These are phyloP conservation scores for Xylophagus ater DNA, from an alignment of 2,888 invertebrate genomes.

Conservation along the genomic window DNA sequence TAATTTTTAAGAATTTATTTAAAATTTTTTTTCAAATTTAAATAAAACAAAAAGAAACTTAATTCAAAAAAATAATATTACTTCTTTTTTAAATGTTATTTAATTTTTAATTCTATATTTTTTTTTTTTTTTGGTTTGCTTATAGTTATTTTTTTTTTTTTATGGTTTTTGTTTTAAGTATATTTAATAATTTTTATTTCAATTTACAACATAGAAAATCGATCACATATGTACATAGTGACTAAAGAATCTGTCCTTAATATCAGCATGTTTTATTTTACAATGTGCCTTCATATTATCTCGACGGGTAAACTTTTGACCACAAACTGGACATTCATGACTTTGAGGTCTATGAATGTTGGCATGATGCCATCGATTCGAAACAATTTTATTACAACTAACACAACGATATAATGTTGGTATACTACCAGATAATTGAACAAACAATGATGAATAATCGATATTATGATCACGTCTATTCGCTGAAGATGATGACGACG, in stretches of 20 bases:
- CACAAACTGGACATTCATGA: slow-evolving; percentile 48
- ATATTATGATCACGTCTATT: slow-evolving; percentile 40
- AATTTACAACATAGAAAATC: slow-evolving; percentile 35
- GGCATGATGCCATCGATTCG: slow-evolving; percentile 52
- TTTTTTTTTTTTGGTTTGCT: slow-evolving; percentile 9
- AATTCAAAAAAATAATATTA: neutral
- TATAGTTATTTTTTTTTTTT: slow-evolving; percentile 9
- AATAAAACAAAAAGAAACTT: slow-evolving; percentile 1
- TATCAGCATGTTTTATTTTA: slow-evolving; percentile 46
- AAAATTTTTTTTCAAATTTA: neutral
- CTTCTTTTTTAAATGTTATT: slow-evolving; percentile 2
- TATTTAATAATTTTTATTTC: slow-evolving; percentile 17
- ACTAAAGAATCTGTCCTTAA: slow-evolving; percentile 40
- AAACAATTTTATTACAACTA: slow-evolving; percentile 50
- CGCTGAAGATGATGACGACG: slow-evolving; percentile 30
- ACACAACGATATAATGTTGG: slow-evolving; percentile 46
- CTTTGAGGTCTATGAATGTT: slow-evolving; percentile 48
- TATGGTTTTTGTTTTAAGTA: slow-evolving; percentile 1
- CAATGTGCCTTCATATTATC: slow-evolving; percentile 55
- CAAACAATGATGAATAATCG: slow-evolving; percentile 38
- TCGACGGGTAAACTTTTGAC: slow-evolving; percentile 49
- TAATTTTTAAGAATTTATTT: neutral
- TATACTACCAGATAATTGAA: slow-evolving; percentile 38
- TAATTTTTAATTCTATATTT: slow-evolving; percentile 8
- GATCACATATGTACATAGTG: slow-evolving; percentile 43